Conservation (phyloP, 2,113 vertebrate species). For the Phrynocephalus versicolor region DNA sequence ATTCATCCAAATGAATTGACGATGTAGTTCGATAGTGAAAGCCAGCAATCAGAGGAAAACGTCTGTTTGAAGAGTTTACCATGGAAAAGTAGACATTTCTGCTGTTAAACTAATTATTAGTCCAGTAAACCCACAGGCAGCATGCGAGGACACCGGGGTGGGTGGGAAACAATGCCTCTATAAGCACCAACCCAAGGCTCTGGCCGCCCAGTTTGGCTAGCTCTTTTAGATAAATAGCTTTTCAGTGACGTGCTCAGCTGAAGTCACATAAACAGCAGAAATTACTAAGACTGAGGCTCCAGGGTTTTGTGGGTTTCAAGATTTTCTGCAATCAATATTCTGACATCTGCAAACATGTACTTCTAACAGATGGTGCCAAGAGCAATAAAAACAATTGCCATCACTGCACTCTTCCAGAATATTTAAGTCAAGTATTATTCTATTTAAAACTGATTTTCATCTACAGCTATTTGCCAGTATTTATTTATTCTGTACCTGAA, state of each 20-base stretch:
- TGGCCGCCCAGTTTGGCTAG: conserved; percentile 74
- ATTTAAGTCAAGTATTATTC: conserved; percentile 73
- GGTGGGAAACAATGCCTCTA: conserved; percentile 77
- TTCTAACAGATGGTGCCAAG: conserved; percentile 71
- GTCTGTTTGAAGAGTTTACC: background rate
- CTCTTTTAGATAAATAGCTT: conserved; percentile 82
- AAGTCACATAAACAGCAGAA: conserved; percentile 87
- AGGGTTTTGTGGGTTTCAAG: conserved; percentile 70
- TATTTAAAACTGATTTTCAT: conserved; percentile 71
- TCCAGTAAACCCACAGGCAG: conserved; percentile 61
- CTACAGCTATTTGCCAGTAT: conserved; percentile 56
- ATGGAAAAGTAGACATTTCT: conserved; percentile 52
- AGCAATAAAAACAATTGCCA: conserved; percentile 60
- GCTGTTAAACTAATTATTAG: conserved; percentile 43
- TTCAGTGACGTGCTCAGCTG: conserved; percentile 68
- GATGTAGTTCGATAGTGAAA: background rate
- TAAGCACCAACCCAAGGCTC: conserved; percentile 73
- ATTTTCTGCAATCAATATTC: conserved; percentile 75
- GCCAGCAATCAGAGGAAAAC: background rate
- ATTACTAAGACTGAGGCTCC: conserved; percentile 72
- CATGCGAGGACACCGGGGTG: conserved; percentile 51
- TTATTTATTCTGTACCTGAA: conserved; percentile 66
- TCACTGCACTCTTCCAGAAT: conserved; percentile 64
- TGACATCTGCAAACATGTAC: conserved; percentile 80
- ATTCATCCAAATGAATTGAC: background rate